Percentiles rank a stretch among this genome's conserved stretches.
Evolutionary conservation across 2,797 vertebrate genomes (phyloP).

Genomic region (Macropodus opercularis): DNA sequence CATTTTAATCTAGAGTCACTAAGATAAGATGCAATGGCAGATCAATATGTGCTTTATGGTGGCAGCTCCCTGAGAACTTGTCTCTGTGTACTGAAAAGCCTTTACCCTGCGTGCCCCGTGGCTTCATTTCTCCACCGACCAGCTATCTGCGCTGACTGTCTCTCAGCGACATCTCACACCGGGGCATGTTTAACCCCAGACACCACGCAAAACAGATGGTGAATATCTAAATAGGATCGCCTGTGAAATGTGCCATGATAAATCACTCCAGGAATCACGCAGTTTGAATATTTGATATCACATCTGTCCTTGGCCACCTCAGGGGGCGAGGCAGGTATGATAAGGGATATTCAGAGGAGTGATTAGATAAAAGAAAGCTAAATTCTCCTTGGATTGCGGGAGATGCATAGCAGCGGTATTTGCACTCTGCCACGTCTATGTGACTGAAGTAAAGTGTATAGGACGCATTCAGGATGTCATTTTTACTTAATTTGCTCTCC

Average conservation of each 20-base stretch:
- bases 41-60: slow-evolving; percentile 80
- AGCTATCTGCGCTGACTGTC: slow-evolving; percentile 73
- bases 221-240: slow-evolving; percentile 83
- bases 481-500: slow-evolving; percentile 75
- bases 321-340: slow-evolving; percentile 61
- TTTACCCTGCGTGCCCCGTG: slow-evolving; percentile 70
- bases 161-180: slow-evolving; percentile 70
- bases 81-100: slow-evolving; percentile 70
- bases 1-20: slow-evolving; percentile 81
- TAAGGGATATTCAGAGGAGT: slow-evolving; percentile 75
- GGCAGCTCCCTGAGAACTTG: slow-evolving; percentile 77
- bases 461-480: slow-evolving; percentile 68
- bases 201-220: slow-evolving; percentile 57
- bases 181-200: slow-evolving; percentile 70
- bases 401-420: slow-evolving; percentile 64
- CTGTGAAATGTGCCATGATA: slow-evolving; percentile 73
- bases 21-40: slow-evolving; percentile 83
- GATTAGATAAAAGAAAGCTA: slow-evolving; percentile 77
- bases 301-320: slow-evolving; percentile 70
- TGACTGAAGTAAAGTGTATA: slow-evolving; percentile 69
- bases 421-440: slow-evolving; percentile 69
- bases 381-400: slow-evolving; percentile 69
- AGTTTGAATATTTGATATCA: slow-evolving; percentile 77
- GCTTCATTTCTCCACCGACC: slow-evolving; percentile 72
- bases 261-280: slow-evolving; percentile 75